Conservation (phyloP, 2,797 vertebrate genomes). For the Choloepus didactylus region DNA sequence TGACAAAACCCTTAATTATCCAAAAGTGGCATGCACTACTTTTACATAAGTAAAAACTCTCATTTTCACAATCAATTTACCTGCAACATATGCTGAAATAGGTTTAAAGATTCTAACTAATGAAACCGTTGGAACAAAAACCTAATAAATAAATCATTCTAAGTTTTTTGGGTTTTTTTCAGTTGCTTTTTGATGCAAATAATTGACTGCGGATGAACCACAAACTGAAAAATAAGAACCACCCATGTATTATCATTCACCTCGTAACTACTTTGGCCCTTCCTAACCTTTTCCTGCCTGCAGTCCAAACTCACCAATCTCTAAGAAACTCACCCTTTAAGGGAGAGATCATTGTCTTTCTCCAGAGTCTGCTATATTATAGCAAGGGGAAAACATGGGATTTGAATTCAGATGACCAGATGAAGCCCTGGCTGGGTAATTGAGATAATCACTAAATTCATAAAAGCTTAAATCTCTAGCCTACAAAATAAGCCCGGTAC, state of each 20-base stretch:
- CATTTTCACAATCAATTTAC: constrained; percentile 49
- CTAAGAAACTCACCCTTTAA: constrained; percentile 9
- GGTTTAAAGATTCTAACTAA: constrained; percentile 12
- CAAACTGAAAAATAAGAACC: constrained; percentile 39
- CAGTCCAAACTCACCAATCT: constrained; percentile 30
- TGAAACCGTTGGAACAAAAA: not conserved
- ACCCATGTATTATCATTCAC: not conserved
- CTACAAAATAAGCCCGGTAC: not conserved
- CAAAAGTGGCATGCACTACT: constrained; percentile 29
- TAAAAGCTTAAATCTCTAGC: not conserved
- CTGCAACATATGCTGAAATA: not conserved
- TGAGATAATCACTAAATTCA: not conserved
- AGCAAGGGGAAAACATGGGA: not conserved
- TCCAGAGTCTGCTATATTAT: constrained; percentile 6
- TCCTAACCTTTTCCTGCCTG: not conserved
- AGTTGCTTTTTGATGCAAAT: constrained; percentile 5
- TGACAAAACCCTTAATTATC: constrained; percentile 1
- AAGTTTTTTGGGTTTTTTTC: not conserved
- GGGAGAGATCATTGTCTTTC: not conserved
- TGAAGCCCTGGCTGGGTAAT: not conserved
- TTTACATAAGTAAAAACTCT: constrained; percentile 43
- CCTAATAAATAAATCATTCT: constrained; percentile 37
- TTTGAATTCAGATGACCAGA: not conserved
- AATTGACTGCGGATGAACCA: not conserved
- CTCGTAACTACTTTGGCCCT: constrained; percentile 11